Conservation (phyloP, 2,888 invertebrate species). For the Drosophila colorata region DNA sequence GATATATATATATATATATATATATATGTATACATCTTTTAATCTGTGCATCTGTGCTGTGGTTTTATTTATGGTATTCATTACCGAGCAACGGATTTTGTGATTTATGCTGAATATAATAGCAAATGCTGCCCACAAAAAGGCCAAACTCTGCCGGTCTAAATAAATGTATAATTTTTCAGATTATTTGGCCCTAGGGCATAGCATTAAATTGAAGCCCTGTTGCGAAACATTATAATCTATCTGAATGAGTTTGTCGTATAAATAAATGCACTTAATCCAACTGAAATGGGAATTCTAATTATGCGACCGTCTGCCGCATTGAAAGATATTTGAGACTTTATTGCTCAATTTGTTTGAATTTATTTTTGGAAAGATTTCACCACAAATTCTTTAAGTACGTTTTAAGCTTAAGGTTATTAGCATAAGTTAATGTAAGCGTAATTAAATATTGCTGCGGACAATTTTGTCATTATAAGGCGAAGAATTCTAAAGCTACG, state of each 20-base stretch:
- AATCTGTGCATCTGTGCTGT: conserved; percentile 3
- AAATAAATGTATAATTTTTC: conserved; percentile 29
- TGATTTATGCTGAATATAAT: conserved; percentile 7
- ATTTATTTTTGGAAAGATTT: not conserved
- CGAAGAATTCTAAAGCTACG: too few species aligned
- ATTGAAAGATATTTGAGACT: not conserved
- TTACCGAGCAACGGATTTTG: conserved; percentile 41
- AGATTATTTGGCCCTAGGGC: not conserved
- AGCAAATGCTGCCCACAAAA: not conserved
- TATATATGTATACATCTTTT: not conserved
- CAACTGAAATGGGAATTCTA: not conserved
- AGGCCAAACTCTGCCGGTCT: not conserved
- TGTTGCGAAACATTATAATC: conserved; percentile 8
- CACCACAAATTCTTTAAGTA: not conserved
- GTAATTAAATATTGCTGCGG: not conserved
- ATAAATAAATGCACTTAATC: conserved; percentile 23
- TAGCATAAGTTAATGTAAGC: not conserved
- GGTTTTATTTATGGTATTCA: conserved; percentile 64
- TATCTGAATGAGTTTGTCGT: conserved; percentile 13
- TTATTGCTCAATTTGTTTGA: not conserved
- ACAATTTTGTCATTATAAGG: too few species aligned
- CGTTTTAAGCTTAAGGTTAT: not conserved
- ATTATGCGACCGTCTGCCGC: not conserved
- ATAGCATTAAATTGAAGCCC: not conserved
- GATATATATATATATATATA: not conserved